Percentiles rank a stretch among this genome's conserved stretches.
Conservation (phyloP, 2,888 invertebrate species). For the Torymus auratus region DNA sequence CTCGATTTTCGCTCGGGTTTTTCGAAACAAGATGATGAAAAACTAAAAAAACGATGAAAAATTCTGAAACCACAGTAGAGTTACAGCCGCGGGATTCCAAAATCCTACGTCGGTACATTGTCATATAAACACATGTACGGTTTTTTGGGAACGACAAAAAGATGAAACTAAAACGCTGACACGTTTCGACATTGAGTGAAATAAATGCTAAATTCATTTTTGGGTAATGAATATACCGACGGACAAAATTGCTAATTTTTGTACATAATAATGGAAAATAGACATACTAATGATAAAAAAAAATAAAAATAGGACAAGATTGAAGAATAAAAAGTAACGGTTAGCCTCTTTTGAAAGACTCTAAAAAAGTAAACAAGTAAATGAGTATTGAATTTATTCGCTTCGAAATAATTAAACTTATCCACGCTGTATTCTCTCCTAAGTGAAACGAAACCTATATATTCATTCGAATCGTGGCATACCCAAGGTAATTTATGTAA, state of each 20-base stretch:
- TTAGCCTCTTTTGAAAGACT: constrained; percentile 59
- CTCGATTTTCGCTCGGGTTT: constrained; percentile 54
- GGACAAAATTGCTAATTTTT: constrained; percentile 51
- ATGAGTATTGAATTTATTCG: constrained; percentile 59
- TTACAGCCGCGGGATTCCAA: constrained; percentile 41
- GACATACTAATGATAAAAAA: constrained; percentile 16
- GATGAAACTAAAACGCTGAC: constrained; percentile 33
- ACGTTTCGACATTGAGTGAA: constrained; percentile 33
- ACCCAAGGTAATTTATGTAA: constrained; percentile 62
- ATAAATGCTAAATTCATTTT: constrained; percentile 22
- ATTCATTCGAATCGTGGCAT: constrained; percentile 65
- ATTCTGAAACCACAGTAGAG: constrained; percentile 8
- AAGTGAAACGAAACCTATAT: constrained; percentile 59
- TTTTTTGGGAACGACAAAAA: not conserved
- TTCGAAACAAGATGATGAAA: constrained; percentile 37
- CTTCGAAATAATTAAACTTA: constrained; percentile 63
- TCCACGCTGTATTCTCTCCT: constrained; percentile 58
- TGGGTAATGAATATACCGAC: constrained; percentile 40
- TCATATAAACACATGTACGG: not conserved
- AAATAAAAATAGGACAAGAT: constrained; percentile 21
- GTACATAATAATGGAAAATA: constrained; percentile 45
- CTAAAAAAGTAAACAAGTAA: constrained; percentile 51
- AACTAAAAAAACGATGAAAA: not conserved
- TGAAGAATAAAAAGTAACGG: constrained; percentile 48
- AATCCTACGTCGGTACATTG: constrained; percentile 49